phyloP scores from a whole-genome alignment of 2,113 vertebrate genomes.

The Dicaeum eximium region DNA sequence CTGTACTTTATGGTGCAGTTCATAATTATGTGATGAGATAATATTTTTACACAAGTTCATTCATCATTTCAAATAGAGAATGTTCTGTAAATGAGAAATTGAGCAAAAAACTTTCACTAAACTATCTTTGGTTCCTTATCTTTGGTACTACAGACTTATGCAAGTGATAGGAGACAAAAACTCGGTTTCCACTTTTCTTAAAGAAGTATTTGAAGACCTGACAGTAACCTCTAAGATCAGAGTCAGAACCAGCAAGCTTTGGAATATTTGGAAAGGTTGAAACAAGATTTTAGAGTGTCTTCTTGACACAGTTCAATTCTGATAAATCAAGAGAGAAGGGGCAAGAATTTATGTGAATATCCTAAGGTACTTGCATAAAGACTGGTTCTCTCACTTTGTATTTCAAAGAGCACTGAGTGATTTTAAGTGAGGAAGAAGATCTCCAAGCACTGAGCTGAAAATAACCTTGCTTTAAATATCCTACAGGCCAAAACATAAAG shows the following conservation, averaged over 20 bases:
- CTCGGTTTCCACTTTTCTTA: neutral
- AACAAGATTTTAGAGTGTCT: neutral
- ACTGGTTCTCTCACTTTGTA: neutral
- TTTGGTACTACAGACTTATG: neutral
- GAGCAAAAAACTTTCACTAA: neutral
- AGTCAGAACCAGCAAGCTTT: neutral
- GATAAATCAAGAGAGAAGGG: neutral
- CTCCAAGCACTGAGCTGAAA: neutral
- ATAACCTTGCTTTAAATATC: neutral
- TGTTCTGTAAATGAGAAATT: neutral
- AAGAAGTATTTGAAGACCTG: neutral
- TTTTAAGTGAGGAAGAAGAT: neutral
- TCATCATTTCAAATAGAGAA: neutral
- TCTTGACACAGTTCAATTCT: neutral
- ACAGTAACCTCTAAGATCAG: neutral
- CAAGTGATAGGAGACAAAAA: neutral
- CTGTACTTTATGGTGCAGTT: neutral
- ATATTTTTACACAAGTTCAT: slow-evolving; percentile 41
- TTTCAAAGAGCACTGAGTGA: neutral
- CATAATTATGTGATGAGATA: slow-evolving; percentile 39
- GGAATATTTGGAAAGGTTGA: neutral
- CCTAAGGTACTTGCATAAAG: neutral
- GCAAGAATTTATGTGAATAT: neutral
- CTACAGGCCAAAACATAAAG: neutral
- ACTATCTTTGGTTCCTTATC: neutral